Percentiles rank a stretch among this genome's conserved stretches.
Evolutionary conservation across 2,888 invertebrate species (phyloP).

Genomic region (Spisula subtruncata): DNA sequence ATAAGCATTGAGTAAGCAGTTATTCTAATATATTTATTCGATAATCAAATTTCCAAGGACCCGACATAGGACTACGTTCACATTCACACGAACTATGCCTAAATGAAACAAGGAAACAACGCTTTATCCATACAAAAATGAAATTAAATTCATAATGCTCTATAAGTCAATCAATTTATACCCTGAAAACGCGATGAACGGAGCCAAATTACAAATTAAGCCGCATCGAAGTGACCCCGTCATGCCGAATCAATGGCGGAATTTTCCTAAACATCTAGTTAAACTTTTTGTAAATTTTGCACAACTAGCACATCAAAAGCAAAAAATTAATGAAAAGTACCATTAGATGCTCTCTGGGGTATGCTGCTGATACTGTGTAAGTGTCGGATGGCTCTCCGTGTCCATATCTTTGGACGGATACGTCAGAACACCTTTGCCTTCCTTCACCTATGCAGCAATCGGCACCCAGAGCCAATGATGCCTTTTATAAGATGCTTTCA

Average conservation of each 20-base stretch:
- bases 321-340: constrained; percentile 88
- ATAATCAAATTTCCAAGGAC: background rate
- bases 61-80: constrained; percentile 36
- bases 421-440: constrained; percentile 79
- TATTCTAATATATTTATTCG: background rate
- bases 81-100: constrained; percentile 43
- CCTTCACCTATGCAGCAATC: constrained; percentile 82
- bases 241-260: constrained; percentile 71
- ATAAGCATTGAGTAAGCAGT: background rate
- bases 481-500: constrained; percentile 83
- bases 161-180: background rate
- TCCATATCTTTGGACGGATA: constrained; percentile 88
- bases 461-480: constrained; percentile 73
- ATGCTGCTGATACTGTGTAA: constrained; percentile 88
- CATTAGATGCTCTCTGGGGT: constrained; percentile 88
- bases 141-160: background rate
- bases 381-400: constrained; percentile 89
- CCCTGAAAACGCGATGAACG: background rate
- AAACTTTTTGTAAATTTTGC: constrained; percentile 16
- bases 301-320: constrained; percentile 29
- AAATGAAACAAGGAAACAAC: constrained; percentile 43
- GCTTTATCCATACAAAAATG: background rate
- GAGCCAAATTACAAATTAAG: constrained; percentile 13
- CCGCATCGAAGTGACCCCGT: constrained; percentile 67
- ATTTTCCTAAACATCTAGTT: constrained; percentile 17